Base-by-base conservation (phyloP, 2,888 invertebrate species). In the Nymphalis urticae region DNA sequence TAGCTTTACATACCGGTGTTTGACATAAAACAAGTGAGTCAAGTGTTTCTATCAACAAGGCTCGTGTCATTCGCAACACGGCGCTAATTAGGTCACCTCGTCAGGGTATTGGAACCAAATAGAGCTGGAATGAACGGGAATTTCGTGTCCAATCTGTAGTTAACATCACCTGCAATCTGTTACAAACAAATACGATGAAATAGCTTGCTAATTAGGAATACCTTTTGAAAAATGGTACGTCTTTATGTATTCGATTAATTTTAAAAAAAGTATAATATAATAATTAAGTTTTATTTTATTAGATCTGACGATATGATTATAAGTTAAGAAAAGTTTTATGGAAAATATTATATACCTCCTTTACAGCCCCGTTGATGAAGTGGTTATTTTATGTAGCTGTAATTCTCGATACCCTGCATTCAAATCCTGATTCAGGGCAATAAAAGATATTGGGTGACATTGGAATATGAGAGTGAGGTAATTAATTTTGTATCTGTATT, bases 141-240 rank as follows among this genome's bases (percentile, higher is more conserved):
- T 62, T 69, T 63, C 71, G 66, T 69, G 69, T 69, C 64, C 66
- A 71, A 71, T 71, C 66, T 71, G 64, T 64, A 71, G 71, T 69
- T 64, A 66, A 61, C 64, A 62, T 71, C 66, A 71, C 66, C 56
- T 71, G 63, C 64, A 71, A 54, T 60, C 56, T 51, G 66, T 48
- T 24, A 21, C 48, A 47, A 59, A 62, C 62, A 65, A 48, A 42
- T 48, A 21, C 48, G 42, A 59, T 19, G 50, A 36, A 47, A 24
- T 51, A 42, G 53, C 53, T 27, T 53, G 60, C 67, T 62, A 62
- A 62, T 62, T 70, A 64, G 60, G 47, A 58, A 58, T 64, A 54
- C n/a, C 47, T 56, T 51, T 13, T 24, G 24, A 16, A 16, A 53
- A 53, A 27, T 16, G 27, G 27, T 53, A 53, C 53, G 27, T 53